Evolutionary conservation across 2,113 vertebrate genomes (phyloP), one percentile per base, ranked within the genome.

Genomic region (Pteropus alecto): DNA sequence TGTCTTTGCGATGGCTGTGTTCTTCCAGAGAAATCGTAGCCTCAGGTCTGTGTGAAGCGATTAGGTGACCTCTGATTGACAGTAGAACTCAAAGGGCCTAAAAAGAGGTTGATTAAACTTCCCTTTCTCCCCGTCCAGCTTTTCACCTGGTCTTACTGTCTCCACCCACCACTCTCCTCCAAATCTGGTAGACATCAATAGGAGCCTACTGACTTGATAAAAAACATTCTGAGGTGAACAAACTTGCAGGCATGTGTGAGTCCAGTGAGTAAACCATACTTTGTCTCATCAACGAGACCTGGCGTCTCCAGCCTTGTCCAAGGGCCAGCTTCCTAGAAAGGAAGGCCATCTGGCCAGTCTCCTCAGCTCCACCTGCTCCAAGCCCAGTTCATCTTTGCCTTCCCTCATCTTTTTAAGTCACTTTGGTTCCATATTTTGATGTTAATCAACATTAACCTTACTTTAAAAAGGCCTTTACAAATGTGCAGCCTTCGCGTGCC

Each of bases 401-500:
- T 28, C n/a, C 30, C 48, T 7, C 8, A 11, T 41, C 73, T 77
- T 38, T 46, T 22, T 0, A 0, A 87, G 93, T 58, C 97, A 87
- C 83, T 41, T 94, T 71, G 86, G 67, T 94, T 96, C 93, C 61
- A 22, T 1, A 26, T 94, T 2, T 65, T 92, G 56, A 83, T 74
- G 48, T 90, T 84, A 63, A 93, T 35, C 94, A 13, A 35, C n/a
- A 51, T 86, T 97, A 95, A 87, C 96, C 96, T 90, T 14, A 54
- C 61, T 35, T 67, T 82, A 95, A 93, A 85, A 97, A 97, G 95
- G 95, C 95, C 97, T 98, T 58, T 93, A 92, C 71, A 68, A 82
- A 88, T 35, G 11, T 54, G 88, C 98, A 97, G 98, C 96, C 98
- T 97, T 98, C 54, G 87, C 5, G 84, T 97, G 92, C 98, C 98